Percentiles rank a stretch among this genome's conserved stretches.
Evolutionary conservation across 2,888 invertebrate species (phyloP).

Genomic region (Furcula furcula): DNA sequence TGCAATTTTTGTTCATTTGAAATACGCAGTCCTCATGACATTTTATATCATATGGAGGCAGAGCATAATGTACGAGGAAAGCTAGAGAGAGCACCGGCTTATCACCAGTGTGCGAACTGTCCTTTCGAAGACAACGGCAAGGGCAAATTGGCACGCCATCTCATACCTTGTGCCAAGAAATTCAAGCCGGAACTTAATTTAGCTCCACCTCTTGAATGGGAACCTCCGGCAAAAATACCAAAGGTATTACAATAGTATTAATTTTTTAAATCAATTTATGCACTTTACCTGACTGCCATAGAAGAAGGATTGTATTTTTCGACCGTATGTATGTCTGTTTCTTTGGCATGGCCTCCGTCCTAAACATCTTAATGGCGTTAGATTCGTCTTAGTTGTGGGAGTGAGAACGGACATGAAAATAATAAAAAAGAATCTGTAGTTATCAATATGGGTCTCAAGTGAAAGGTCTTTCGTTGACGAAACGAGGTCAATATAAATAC

Average conservation of each 20-base stretch:
- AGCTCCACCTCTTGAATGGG: conserved; percentile 94
- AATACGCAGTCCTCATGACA: conserved; percentile 92
- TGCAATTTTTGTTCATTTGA: conserved; percentile 93
- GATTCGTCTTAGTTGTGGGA: too few relatives aligned
- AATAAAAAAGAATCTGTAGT: too few relatives aligned
- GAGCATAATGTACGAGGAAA: conserved; percentile 92
- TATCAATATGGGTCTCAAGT: too few relatives aligned
- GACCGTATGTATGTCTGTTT: too few relatives aligned
- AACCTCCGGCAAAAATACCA: conserved; percentile 96
- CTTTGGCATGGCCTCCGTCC: too few relatives aligned
- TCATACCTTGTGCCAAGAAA: conserved; percentile 93
- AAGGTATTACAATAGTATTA: conserved; percentile 70
- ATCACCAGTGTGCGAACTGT: conserved; percentile 96
- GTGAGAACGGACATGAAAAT: too few relatives aligned
- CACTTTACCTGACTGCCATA: too few relatives aligned
- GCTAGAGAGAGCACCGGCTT: conserved; percentile 91
- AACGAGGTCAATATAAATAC: too few relatives aligned
- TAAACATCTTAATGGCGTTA: too few relatives aligned
- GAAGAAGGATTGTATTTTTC: too few relatives aligned
- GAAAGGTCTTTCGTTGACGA: too few relatives aligned
- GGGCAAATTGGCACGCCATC: conserved; percentile 93
- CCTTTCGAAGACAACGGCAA: conserved; percentile 97
- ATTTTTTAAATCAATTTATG: too few relatives aligned
- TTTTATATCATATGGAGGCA: conserved; percentile 95
- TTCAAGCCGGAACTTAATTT: conserved; percentile 94